Conservation (phyloP, 2,113 vertebrate genomes). For the Lethenteron reissneri region DNA sequence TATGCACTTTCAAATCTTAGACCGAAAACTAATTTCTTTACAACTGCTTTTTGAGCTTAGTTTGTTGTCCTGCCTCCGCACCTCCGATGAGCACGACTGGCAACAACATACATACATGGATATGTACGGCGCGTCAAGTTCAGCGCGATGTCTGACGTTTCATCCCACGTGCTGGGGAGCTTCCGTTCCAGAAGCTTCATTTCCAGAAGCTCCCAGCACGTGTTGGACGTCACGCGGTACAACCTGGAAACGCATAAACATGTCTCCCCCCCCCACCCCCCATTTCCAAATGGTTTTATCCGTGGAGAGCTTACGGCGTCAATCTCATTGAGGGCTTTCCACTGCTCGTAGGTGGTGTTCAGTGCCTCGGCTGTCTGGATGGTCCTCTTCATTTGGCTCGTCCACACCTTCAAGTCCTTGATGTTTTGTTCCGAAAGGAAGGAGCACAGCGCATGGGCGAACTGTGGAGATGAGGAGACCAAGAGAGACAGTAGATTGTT, state of each 20-base stretch:
- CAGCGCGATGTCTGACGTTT: neutral
- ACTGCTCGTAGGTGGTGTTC: conserved; percentile 53
- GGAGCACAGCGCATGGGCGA: conserved; percentile 30
- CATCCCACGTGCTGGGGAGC: conserved; percentile 2
- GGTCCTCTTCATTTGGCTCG: conserved; percentile 68
- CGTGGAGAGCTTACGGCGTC: conserved; percentile 36
- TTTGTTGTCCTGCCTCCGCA: too few relatives aligned
- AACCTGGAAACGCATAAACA: too few relatives aligned
- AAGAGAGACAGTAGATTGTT: fast-evolving
- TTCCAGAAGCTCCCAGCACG: too few relatives aligned
- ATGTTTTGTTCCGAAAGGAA: conserved; percentile 49
- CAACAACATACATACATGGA: too few relatives aligned
- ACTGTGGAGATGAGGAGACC: conserved; percentile 21
- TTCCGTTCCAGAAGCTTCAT: too few relatives aligned
- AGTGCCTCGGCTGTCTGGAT: conserved; percentile 65
- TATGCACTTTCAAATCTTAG: too few relatives aligned
- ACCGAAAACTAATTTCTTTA: too few relatives aligned
- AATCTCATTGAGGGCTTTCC: conserved; percentile 81
- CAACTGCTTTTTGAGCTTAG: too few relatives aligned
- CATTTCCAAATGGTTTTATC: neutral
- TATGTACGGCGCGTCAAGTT: too few relatives aligned
- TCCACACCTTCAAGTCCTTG: conserved; percentile 60
- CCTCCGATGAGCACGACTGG: too few relatives aligned
- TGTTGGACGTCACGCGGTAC: too few relatives aligned
- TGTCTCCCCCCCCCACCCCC: neutral